phyloP scores from a whole-genome alignment of 2,113 vertebrate genomes.

The Himantopus leucocephalus region DNA sequence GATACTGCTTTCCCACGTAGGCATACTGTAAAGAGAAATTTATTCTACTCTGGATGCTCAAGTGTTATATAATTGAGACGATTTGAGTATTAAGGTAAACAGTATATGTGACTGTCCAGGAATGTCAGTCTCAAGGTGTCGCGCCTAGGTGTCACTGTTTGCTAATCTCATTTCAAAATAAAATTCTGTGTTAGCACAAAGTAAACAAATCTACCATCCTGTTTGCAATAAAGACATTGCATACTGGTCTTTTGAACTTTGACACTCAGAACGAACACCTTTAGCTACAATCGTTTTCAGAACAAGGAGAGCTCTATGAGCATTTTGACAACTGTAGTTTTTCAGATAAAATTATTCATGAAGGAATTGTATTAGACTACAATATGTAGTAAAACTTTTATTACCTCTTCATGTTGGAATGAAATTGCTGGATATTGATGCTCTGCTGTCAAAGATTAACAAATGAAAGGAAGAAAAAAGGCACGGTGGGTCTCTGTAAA shows the following conservation, averaged over 20 bases:
- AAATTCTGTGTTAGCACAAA: neutral
- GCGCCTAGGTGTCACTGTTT: neutral
- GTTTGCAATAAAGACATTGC: neutral
- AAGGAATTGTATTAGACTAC: neutral
- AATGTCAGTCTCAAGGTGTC: neutral
- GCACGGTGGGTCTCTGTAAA: neutral
- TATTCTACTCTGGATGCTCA: neutral
- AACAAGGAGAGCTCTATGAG: neutral
- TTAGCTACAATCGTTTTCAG: neutral
- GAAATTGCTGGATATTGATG: neutral
- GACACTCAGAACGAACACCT: neutral
- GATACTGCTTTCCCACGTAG: neutral
- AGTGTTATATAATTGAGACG: accelerated
- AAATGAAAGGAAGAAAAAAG: neutral
- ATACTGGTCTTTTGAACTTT: neutral
- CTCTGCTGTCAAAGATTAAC: neutral
- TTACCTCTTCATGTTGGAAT: neutral
- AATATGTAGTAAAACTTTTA: neutral
- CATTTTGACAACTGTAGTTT: neutral
- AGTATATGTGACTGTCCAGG: neutral
- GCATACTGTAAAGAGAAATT: neutral
- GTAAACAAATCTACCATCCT: neutral
- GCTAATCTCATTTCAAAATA: neutral
- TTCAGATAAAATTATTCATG: neutral
- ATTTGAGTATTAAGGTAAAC: neutral